These are phyloP conservation scores for Scaptomyza pallida DNA, from an alignment of 1,140 invertebrate species.

Conservation along the genomic window DNA sequence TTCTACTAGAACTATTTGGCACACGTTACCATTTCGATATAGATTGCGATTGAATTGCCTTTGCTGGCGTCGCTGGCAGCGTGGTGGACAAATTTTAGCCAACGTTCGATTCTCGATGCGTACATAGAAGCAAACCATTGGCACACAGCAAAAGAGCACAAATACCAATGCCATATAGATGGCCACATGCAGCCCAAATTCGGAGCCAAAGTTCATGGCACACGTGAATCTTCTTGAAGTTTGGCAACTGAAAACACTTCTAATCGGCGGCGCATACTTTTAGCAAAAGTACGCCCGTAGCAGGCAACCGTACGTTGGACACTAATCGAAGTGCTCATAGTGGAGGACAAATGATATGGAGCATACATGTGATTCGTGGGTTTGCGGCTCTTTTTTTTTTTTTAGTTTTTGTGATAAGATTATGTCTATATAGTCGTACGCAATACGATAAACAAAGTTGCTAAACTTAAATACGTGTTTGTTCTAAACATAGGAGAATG, in stretches of 20 bases:
- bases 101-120: conserved; percentile 63
- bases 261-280: conserved; percentile 28
- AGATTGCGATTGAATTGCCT: conserved; percentile 14
- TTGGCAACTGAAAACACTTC: conserved; percentile 12
- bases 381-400: not conserved
- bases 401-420: conserved; percentile 38
- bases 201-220: conserved; percentile 38
- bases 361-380: not conserved
- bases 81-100: conserved; percentile 60
- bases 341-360: not conserved
- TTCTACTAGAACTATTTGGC: conserved; percentile 60
- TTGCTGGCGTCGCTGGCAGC: conserved; percentile 48
- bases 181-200: conserved; percentile 41
- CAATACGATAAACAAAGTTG: conserved; percentile 40
- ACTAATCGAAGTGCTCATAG: conserved; percentile 28
- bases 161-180: conserved; percentile 53
- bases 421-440: conserved; percentile 33
- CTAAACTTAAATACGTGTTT: conserved; percentile 24
- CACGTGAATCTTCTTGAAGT: conserved; percentile 7
- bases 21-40: conserved; percentile 66
- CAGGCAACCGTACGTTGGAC: conserved; percentile 23
- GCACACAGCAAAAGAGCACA: conserved; percentile 59
- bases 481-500: not conserved
- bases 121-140: conserved; percentile 67
- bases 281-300: conserved; percentile 35